phyloP scores from a whole-genome alignment of 2,113 vertebrate species.

The Piaya cayana region DNA sequence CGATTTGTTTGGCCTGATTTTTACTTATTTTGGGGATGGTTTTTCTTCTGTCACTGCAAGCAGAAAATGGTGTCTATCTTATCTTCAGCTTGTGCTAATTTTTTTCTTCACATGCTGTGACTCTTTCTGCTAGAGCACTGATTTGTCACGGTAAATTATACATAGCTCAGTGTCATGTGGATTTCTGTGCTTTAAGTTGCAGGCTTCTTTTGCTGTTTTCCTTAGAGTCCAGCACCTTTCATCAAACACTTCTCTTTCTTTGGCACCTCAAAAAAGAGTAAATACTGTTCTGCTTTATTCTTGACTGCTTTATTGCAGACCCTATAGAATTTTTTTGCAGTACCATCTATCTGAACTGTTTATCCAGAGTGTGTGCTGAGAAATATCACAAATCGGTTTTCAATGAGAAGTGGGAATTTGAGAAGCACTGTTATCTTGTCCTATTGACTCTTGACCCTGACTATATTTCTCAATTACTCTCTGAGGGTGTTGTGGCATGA shows the following conservation, averaged over 20 bases:
- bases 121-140: conserved; percentile 20
- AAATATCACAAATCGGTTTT: background rate
- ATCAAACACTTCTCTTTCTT: background rate
- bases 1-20: background rate
- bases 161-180: background rate
- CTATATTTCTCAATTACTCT: background rate
- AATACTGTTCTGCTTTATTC: background rate
- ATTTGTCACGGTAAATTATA: conserved; percentile 63
- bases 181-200: conserved; percentile 24
- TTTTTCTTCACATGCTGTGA: conserved; percentile 53
- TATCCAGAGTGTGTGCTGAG: background rate
- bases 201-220: background rate
- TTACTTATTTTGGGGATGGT: background rate
- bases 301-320: background rate
- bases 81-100: conserved; percentile 24
- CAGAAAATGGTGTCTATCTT: conserved; percentile 10
- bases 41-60: background rate
- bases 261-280: background rate
- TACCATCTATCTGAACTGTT: background rate
- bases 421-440: background rate
- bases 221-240: background rate
- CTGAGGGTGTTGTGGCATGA: rapidly evolving
- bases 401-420: background rate
- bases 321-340: background rate
- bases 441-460: background rate